A percentile compares a stretch with the other conserved stretches of the same genome.
Evolutionary conservation across 1,140 invertebrate genomes (phyloP).

Genomic region (Lutraria rhynchaena): DNA sequence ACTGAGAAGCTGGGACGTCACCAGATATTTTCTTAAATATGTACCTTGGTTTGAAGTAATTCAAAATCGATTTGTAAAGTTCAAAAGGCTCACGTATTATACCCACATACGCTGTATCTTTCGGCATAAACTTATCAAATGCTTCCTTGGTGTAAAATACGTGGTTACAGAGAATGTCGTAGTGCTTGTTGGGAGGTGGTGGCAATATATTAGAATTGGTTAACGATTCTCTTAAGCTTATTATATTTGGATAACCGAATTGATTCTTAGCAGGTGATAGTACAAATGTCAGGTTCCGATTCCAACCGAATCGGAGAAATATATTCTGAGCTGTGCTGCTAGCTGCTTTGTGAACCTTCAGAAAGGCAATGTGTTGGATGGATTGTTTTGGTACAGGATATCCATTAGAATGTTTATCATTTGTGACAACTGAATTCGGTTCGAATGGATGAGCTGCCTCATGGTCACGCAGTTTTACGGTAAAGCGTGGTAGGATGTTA

Average conservation of each 20-base stretch:
- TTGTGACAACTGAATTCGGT: too few species aligned
- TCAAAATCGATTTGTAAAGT: conserved; percentile 62
- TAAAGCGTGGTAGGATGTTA: too few species aligned
- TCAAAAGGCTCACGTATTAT: conserved; percentile 66
- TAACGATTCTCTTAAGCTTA: conserved; percentile 49
- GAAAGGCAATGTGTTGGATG: conserved; percentile 64
- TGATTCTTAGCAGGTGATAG: conserved; percentile 73
- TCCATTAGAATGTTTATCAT: too few species aligned
- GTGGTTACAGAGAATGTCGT: conserved; percentile 70
- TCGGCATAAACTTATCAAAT: conserved; percentile 58
- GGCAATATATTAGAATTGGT: conserved; percentile 35
- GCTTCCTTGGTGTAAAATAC: conserved; percentile 59
- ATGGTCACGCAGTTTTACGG: too few species aligned
- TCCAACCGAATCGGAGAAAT: conserved; percentile 81
- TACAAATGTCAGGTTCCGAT: conserved; percentile 83
- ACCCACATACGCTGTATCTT: conserved; percentile 63
- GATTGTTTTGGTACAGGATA: too few species aligned
- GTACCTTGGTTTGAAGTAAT: conserved; percentile 62
- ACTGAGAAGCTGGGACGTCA: conserved; percentile 10
- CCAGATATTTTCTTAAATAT: conserved; percentile 32
- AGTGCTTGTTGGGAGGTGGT: conserved; percentile 47
- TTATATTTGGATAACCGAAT: conserved; percentile 51
- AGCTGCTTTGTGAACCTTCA: conserved; percentile 72
- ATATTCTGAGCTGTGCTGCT: conserved; percentile 68
- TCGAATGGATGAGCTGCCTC: too few species aligned